Conservation (phyloP, 1,140 invertebrate species). For the Conus ventricosus region DNA sequence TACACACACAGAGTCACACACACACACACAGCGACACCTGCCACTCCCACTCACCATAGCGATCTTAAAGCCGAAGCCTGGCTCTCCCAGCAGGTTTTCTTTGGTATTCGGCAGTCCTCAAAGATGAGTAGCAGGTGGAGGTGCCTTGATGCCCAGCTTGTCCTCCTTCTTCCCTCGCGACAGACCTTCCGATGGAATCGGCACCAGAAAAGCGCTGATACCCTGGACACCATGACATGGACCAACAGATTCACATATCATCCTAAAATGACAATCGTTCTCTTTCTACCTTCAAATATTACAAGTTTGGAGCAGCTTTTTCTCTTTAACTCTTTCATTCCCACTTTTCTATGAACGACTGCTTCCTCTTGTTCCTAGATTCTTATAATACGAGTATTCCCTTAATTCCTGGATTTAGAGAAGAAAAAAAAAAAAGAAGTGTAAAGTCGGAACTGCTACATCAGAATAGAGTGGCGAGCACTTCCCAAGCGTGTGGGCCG, state of each 20-base stretch:
- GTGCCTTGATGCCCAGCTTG: constrained; percentile 94
- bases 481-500: too few relatives aligned
- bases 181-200: constrained; percentile 85
- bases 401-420: too few relatives aligned
- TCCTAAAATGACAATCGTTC: too few relatives aligned
- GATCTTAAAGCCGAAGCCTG: constrained; percentile 90
- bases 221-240: constrained; percentile 58
- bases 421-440: too few relatives aligned
- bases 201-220: constrained; percentile 84
- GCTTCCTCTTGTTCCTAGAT: too few relatives aligned
- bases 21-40: neutral
- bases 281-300: neutral
- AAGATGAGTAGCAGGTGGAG: constrained; percentile 95
- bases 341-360: too few relatives aligned
- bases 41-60: constrained; percentile 82
- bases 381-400: too few relatives aligned
- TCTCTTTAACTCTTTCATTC: neutral
- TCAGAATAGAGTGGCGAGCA: too few relatives aligned
- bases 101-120: constrained; percentile 91
- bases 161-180: constrained; percentile 95
- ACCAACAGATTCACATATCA: too few relatives aligned
- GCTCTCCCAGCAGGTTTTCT: constrained; percentile 86
- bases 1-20: too few relatives aligned
- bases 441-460: too few relatives aligned
- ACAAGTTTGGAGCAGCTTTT: neutral